Conservation (phyloP, 2,113 vertebrate genomes). For the Dicentrarchus labrax region DNA sequence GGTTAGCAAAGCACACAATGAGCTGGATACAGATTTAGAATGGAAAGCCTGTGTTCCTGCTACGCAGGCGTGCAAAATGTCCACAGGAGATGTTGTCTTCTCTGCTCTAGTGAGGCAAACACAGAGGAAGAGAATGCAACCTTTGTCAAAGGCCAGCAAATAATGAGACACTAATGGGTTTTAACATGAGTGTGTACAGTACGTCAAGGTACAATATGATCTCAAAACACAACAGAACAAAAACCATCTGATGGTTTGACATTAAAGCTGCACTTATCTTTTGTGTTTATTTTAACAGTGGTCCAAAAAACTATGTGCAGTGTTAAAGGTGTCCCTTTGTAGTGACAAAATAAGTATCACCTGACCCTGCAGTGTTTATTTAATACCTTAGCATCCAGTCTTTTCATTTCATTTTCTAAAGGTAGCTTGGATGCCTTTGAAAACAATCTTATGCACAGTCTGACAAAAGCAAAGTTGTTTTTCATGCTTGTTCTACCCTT, state of each 20-base stretch:
- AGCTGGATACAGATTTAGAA: conserved; percentile 53
- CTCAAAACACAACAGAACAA: neutral
- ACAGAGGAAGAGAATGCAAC: neutral
- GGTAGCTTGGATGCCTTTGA: neutral
- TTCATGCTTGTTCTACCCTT: neutral
- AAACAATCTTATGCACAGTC: neutral
- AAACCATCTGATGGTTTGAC: neutral
- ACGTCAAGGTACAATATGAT: neutral
- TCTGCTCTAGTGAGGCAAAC: conserved; percentile 19
- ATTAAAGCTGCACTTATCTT: neutral
- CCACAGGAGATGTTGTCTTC: conserved; percentile 14
- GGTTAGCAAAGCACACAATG: conserved; percentile 47
- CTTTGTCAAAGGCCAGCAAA: neutral
- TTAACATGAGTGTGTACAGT: neutral
- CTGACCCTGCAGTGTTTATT: neutral
- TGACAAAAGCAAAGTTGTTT: neutral
- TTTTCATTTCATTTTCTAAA: neutral
- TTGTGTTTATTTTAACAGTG: neutral
- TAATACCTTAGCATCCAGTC: neutral
- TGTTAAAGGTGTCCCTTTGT: too few species aligned
- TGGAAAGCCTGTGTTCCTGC: conserved; percentile 32
- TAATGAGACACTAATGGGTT: neutral
- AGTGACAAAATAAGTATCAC: neutral
- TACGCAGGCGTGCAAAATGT: neutral
- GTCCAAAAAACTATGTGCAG: neutral